Conservation (phyloP, 2,113 vertebrate species). For the Cyprinodon brontotheroides region DNA sequence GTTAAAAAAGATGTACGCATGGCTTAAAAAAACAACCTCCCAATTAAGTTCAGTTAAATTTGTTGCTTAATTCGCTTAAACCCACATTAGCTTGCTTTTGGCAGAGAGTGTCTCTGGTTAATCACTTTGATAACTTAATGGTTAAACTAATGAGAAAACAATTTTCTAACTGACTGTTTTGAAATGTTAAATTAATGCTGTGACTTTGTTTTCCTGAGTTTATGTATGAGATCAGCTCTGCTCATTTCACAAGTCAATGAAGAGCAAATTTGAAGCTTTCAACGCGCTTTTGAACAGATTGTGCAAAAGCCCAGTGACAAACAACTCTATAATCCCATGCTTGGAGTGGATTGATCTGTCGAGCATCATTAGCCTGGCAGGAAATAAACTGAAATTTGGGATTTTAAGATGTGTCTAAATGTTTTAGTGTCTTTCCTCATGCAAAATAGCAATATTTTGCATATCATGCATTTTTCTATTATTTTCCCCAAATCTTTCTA, state of each 20-base stretch:
- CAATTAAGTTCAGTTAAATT: constrained; percentile 30
- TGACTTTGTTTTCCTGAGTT: neutral
- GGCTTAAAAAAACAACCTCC: constrained; percentile 16
- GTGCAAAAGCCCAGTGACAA: constrained; percentile 18
- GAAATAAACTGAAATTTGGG: constrained; percentile 12
- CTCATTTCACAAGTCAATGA: constrained; percentile 1
- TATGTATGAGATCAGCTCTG: constrained; percentile 23
- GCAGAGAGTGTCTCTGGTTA: constrained; percentile 25
- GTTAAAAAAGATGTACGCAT: constrained; percentile 3
- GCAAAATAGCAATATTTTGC: neutral
- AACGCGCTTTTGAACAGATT: constrained; percentile 36
- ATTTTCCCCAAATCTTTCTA: neutral
- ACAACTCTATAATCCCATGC: constrained; percentile 1
- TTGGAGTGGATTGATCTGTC: constrained; percentile 1
- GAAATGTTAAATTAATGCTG: constrained; percentile 8
- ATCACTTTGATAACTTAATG: constrained; percentile 46
- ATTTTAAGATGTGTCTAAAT: constrained; percentile 11
- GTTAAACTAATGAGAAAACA: constrained; percentile 30
- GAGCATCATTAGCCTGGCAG: constrained; percentile 12
- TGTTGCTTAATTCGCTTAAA: constrained; percentile 39
- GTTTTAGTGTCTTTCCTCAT: constrained; percentile 13
- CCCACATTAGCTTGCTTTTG: constrained; percentile 41
- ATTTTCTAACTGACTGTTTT: constrained; percentile 14
- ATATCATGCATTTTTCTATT: constrained; percentile 9
- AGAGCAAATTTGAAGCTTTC: constrained; percentile 22